Conservation (phyloP, 2,113 vertebrate species). For the Danio rerio region GRCz12tu NC_133178.1:24281001-24281500, state of each 20-base stretch:
- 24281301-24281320: neutral
- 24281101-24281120: slow-evolving; percentile 38
- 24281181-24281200: neutral
- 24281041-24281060: slow-evolving; percentile 19
- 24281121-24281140: no score
- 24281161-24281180: neutral
- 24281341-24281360: slow-evolving; percentile 9
- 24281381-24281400: slow-evolving; percentile 1
- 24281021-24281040: neutral
- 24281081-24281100: slow-evolving; percentile 25
- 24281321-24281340: slow-evolving; percentile 16
- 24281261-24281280: neutral
- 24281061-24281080: slow-evolving; percentile 33
- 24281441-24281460: neutral
- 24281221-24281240: neutral
- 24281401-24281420: neutral
- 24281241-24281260: neutral
- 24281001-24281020: neutral
- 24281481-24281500: neutral
- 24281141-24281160: neutral
- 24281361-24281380: neutral
- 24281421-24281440: neutral
- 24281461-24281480: neutral
- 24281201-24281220: no score
- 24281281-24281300: neutral